Percentiles rank a stretch among this genome's conserved stretches.
phyloP scores from a whole-genome alignment of 2,888 invertebrate species.

The Callyntrura guangdongensis region DNA sequence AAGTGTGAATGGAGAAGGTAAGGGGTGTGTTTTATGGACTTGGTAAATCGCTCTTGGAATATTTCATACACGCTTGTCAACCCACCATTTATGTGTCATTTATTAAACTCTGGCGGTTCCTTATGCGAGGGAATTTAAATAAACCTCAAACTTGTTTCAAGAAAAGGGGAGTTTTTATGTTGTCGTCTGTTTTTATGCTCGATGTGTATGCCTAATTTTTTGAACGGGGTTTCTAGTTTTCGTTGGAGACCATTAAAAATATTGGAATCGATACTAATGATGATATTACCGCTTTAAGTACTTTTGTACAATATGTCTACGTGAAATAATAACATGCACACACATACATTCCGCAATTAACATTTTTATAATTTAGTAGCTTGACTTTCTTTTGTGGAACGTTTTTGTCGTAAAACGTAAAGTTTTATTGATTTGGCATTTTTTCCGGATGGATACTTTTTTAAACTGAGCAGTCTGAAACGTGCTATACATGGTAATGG shows the following conservation, averaged over 20 bases:
- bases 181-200: neutral
- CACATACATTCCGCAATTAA: neutral
- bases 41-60: slow-evolving; percentile 66
- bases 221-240: neutral
- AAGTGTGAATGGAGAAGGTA: slow-evolving; percentile 56
- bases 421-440: neutral
- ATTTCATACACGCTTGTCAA: slow-evolving; percentile 72
- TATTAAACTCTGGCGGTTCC: slow-evolving; percentile 50
- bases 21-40: slow-evolving; percentile 70
- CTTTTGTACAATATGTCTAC: neutral
- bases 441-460: neutral
- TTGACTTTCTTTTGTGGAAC: neutral
- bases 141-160: neutral
- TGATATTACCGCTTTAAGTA: no score
- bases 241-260: no score
- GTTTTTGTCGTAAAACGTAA: neutral
- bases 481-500: neutral
- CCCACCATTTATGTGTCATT: slow-evolving; percentile 70
- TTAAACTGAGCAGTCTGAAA: neutral
- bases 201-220: neutral
- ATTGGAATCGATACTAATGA: no score
- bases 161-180: neutral
- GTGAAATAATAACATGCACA: neutral
- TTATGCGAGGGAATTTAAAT: slow-evolving; percentile 55
- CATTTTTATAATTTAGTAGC: neutral